Evolutionary conservation across 2,888 invertebrate genomes (phyloP), one percentile per base, ranked within the genome.

Genomic region (Sinopyrophorus schimmeli): DNA sequence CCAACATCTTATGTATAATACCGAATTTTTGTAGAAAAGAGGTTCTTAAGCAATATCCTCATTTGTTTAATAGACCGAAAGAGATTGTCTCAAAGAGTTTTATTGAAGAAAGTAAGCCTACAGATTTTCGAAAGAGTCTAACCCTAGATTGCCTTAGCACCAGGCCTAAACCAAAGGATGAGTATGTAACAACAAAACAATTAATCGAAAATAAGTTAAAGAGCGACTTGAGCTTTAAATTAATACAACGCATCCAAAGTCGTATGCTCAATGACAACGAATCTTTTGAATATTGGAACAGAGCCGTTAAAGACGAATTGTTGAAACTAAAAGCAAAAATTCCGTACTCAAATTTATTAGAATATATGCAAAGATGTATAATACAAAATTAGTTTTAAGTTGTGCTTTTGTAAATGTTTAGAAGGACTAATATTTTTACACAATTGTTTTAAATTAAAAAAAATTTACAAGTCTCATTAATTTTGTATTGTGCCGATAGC

Each of bases 401-500:
- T 18, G 6, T 18, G 18, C 4, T 18, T 4, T 4, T 18, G 6
- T 6, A 18, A 6, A 18, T 18, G 4, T 18, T 18, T 4, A 32
- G 15, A 16, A 31, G 9, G 6, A 32, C 16, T 18, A 5, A 18
- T 6, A 18, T 4, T 18, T 18, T 6, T 5, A 5, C 4, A 4
- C 4, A 4, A 18, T 18, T 18, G 5, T 18, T 18, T 5, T 6
- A 6, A 4, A 5, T 18, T 18, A 4, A 18, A 6, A 18, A 18
- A 5, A 18, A 4, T 18, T 5, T 5, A 18, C 4, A 5, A 18
- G 18, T 18, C 6, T 18, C 18, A 18, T 18, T 18, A 5, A 18
- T 18, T 18, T n/a, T n/a, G 12, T 20, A 31, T 24, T 30, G 14
- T 34, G 20, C 24, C 32, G 20, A 16, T 14, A 24, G 21, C 38